Conservation (phyloP, 2,113 vertebrate genomes). For the Micronisus gabar region DNA sequence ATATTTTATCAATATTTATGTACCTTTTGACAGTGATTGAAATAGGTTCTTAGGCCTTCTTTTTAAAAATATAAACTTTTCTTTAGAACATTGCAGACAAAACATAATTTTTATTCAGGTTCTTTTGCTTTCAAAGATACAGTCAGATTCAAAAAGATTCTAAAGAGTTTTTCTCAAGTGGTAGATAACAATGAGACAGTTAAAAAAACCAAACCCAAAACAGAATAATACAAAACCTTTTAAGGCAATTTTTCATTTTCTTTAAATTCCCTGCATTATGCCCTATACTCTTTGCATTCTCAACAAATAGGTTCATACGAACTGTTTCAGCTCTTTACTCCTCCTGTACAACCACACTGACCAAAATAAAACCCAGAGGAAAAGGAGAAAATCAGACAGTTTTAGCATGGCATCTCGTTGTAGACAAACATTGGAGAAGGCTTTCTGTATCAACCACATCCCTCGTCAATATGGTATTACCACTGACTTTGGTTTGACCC, state of each 20-base stretch:
- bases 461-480: background rate
- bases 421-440: background rate
- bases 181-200: background rate
- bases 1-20: background rate
- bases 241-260: background rate
- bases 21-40: background rate
- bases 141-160: background rate
- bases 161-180: background rate
- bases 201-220: background rate
- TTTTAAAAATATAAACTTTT: background rate
- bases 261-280: background rate
- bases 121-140: background rate
- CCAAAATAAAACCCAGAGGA: background rate
- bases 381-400: background rate
- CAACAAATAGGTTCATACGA: rapidly evolving
- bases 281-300: background rate
- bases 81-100: background rate
- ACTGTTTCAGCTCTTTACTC: background rate
- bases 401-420: background rate
- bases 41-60: background rate
- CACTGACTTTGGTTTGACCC: background rate
- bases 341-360: background rate
- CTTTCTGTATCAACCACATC: background rate
- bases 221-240: background rate
- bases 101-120: background rate